Conservation (phyloP, 1,140 invertebrate genomes). For the Meteorus sp. region DNA sequence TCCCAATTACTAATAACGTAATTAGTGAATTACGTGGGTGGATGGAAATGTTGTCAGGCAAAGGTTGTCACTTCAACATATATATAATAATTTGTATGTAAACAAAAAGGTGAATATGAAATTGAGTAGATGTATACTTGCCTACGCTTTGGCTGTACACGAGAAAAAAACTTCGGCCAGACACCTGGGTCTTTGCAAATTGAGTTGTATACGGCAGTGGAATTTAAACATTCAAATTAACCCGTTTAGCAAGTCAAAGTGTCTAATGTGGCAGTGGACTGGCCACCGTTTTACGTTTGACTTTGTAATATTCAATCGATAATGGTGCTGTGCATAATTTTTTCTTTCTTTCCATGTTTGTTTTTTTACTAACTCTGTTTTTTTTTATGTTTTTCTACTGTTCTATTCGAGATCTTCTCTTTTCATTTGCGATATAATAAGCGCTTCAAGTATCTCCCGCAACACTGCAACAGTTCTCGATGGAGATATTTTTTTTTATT, state of each 20-base stretch:
- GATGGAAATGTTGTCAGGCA: too few relatives aligned
- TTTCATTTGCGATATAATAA: too few relatives aligned
- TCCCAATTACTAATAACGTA: too few relatives aligned
- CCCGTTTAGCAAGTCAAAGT: constrained; percentile 55
- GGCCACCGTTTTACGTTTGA: constrained; percentile 30
- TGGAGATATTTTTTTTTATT: too few relatives aligned
- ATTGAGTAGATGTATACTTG: neutral
- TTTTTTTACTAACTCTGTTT: neutral
- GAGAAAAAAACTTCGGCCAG: constrained; percentile 48
- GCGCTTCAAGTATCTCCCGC: too few relatives aligned
- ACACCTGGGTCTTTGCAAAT: constrained; percentile 49
- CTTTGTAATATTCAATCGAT: constrained; percentile 52
- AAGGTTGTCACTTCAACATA: constrained; percentile 16
- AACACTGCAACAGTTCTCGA: too few relatives aligned
- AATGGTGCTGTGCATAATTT: constrained; percentile 7
- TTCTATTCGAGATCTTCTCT: too few relatives aligned
- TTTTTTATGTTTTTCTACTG: too few relatives aligned
- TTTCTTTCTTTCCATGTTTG: neutral
- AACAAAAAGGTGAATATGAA: constrained; percentile 1
- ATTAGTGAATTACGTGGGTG: too few relatives aligned
- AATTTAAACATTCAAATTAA: constrained; percentile 60
- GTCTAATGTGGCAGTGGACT: constrained; percentile 39
- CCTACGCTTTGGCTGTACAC: neutral
- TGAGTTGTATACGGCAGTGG: constrained; percentile 47
- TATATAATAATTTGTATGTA: neutral